Evolutionary conservation across 1,140 invertebrate genomes (phyloP).

Genomic region (Chymomyza costata): DNA sequence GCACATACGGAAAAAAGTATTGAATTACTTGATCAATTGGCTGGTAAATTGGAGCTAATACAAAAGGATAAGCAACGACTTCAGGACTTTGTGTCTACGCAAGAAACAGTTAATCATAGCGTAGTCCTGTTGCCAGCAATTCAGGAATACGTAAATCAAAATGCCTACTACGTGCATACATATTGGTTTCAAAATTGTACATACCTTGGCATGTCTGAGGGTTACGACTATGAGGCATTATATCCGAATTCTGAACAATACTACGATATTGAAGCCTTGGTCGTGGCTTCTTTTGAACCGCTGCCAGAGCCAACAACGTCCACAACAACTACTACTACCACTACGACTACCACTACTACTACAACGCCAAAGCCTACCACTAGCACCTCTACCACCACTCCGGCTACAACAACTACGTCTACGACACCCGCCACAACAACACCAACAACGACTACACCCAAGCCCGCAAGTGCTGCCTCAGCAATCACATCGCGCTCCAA

Average conservation of each 20-base stretch:
- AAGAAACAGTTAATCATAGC: slow-evolving; percentile 77
- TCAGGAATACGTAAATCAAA: slow-evolving; percentile 78
- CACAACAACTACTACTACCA: slow-evolving; percentile 78
- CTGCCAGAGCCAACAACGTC: slow-evolving; percentile 79
- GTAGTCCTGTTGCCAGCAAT: slow-evolving; percentile 80
- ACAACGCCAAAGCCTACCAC: slow-evolving; percentile 77
- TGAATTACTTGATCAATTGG: slow-evolving; percentile 79
- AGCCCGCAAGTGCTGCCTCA: slow-evolving; percentile 30
- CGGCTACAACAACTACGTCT: slow-evolving; percentile 41
- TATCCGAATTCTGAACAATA: slow-evolving; percentile 79
- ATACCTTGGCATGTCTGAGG: slow-evolving; percentile 80
- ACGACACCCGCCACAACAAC: slow-evolving; percentile 37
- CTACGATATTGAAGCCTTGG: slow-evolving; percentile 82
- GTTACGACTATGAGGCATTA: slow-evolving; percentile 79
- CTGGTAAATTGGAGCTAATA: slow-evolving; percentile 79
- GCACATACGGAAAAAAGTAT: slow-evolving; percentile 59
- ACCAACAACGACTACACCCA: slow-evolving; percentile 21
- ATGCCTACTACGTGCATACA: slow-evolving; percentile 80
- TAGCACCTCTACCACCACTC: slow-evolving; percentile 74
- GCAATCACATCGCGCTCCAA: slow-evolving; percentile 41
- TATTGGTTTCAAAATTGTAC: slow-evolving; percentile 88
- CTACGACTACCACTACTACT: slow-evolving; percentile 77
- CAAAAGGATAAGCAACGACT: slow-evolving; percentile 79
- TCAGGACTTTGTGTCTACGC: slow-evolving; percentile 80
- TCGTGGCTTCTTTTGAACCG: slow-evolving; percentile 81